phyloP scores from a whole-genome alignment of 2,113 vertebrate species.

The Chionis minor region DNA sequence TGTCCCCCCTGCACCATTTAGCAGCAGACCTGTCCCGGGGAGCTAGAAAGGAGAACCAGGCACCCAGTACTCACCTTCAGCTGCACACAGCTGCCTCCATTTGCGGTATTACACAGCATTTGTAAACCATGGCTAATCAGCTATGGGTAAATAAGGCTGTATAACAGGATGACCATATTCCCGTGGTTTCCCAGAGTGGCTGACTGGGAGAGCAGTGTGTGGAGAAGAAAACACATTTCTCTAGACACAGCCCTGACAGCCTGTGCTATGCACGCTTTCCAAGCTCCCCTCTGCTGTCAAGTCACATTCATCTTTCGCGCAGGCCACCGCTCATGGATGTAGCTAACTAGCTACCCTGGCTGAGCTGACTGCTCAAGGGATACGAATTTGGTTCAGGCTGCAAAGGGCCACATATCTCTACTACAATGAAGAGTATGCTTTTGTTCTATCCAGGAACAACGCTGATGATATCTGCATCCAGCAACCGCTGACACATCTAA shows the following conservation, averaged over 20 bases:
- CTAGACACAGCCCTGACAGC: background rate
- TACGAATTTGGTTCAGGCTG: background rate
- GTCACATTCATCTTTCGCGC: fast-evolving
- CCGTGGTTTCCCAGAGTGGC: background rate
- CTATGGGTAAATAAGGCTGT: background rate
- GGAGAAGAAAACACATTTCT: background rate
- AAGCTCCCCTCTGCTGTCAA: background rate
- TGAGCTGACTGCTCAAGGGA: background rate
- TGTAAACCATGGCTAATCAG: background rate
- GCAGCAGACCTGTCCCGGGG: background rate
- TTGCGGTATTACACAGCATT: background rate
- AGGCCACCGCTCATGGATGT: fast-evolving
- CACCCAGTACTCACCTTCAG: background rate
- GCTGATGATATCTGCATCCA: background rate
- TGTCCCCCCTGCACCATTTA: background rate
- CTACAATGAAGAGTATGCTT: background rate
- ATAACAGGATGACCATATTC: background rate
- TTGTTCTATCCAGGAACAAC: background rate
- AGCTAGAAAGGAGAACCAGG: background rate
- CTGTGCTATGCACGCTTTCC: background rate
- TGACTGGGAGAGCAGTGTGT: background rate
- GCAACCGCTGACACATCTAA: background rate
- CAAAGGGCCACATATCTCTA: background rate
- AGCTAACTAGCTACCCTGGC: background rate
- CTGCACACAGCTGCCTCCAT: background rate